Evolutionary conservation across 2,797 vertebrate genomes (phyloP).

Genomic region (Molothrus ater): DNA sequence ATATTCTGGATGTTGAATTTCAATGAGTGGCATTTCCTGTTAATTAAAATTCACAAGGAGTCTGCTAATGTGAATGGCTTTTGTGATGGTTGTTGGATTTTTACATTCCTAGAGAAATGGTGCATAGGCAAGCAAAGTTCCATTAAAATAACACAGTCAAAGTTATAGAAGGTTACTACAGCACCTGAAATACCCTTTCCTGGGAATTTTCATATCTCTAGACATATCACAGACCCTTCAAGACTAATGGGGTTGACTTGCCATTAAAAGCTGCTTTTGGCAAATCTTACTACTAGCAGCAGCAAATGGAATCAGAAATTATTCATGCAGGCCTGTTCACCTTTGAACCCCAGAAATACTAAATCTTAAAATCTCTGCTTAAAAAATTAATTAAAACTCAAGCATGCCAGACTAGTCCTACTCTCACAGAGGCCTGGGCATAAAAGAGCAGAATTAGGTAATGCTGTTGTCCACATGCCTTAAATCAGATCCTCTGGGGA

Average conservation of each 20-base stretch:
- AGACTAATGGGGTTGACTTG: not conserved
- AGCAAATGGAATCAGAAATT: not conserved
- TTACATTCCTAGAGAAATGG: not conserved
- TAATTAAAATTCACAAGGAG: slow-evolving; percentile 62
- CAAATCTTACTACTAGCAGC: not conserved
- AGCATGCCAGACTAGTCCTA: not conserved
- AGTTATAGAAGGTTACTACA: not conserved
- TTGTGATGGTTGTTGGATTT: slow-evolving; percentile 41
- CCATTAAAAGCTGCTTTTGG: not conserved
- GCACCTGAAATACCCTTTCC: not conserved
- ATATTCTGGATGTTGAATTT: slow-evolving; percentile 30
- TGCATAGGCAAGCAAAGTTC: not conserved
- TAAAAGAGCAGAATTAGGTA: not conserved
- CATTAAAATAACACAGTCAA: not conserved
- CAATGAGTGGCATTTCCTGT: slow-evolving; percentile 62
- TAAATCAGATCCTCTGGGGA: not conserved
- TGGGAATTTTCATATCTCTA: not conserved
- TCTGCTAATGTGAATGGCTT: slow-evolving; percentile 47
- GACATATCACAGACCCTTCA: not conserved
- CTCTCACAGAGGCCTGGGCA: not conserved
- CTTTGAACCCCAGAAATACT: not conserved
- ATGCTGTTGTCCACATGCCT: not conserved
- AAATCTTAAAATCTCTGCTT: not conserved
- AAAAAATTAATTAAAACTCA: not conserved
- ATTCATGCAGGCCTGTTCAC: not conserved